phyloP scores from a whole-genome alignment of 2,888 invertebrate species.

The Luperina nickerlii region DNA sequence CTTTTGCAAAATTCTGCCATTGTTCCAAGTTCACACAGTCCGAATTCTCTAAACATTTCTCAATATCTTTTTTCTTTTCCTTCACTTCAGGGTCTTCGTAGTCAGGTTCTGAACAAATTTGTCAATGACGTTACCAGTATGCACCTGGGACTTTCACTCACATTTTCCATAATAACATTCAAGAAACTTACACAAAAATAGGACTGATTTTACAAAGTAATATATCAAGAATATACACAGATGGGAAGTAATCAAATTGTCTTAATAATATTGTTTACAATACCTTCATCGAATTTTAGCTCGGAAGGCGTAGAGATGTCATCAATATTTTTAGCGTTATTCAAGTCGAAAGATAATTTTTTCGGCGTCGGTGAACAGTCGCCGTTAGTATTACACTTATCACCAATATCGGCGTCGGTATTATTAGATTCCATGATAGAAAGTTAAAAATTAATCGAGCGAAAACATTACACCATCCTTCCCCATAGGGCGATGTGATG shows the following conservation, averaged over 20 bases:
- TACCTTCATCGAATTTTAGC: constrained; percentile 93
- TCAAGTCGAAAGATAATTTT: constrained; percentile 78
- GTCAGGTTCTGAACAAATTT: constrained; percentile 87
- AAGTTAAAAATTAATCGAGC: constrained; percentile 78
- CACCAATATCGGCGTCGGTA: constrained; percentile 77
- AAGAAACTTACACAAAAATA: constrained; percentile 15
- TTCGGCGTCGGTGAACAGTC: constrained; percentile 78
- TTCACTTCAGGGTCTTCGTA: constrained; percentile 91
- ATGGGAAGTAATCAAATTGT: constrained; percentile 70
- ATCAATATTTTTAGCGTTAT: constrained; percentile 87
- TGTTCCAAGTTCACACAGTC: constrained; percentile 86
- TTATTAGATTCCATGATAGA: constrained; percentile 84
- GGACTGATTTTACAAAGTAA: constrained; percentile 26
- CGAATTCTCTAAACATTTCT: constrained; percentile 88
- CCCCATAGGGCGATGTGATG: constrained; percentile 72
- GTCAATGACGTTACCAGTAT: constrained; percentile 54
- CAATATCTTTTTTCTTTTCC: constrained; percentile 91
- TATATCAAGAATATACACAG: constrained; percentile 50
- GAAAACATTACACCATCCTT: constrained; percentile 87
- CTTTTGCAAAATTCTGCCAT: constrained; percentile 91
- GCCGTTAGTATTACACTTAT: constrained; percentile 82
- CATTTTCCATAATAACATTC: constrained; percentile 24
- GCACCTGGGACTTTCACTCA: constrained; percentile 70
- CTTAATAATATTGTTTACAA: constrained; percentile 79
- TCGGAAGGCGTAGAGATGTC: constrained; percentile 91